phyloP scores from a whole-genome alignment of 2,888 invertebrate genomes.

The Drosophila planitibia region DNA sequence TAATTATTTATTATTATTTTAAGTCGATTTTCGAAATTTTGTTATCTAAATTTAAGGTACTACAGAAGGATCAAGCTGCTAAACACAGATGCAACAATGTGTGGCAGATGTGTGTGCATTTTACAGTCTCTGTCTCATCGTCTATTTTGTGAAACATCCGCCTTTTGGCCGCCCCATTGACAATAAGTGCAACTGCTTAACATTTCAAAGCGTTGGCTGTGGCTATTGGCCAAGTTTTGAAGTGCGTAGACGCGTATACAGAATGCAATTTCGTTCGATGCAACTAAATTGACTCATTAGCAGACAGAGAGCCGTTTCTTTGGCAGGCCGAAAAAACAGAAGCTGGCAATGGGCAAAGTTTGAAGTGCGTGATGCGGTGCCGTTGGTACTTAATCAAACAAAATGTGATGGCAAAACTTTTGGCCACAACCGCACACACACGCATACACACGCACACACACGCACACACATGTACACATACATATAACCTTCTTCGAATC shows the following conservation, averaged over 20 bases:
- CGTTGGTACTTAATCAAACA: conserved; percentile 73
- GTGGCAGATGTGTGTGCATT: neutral
- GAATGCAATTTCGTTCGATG: conserved; percentile 67
- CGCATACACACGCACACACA: conserved; percentile 9
- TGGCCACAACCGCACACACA: conserved; percentile 15
- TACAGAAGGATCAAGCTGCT: neutral
- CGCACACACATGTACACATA: conserved; percentile 7
- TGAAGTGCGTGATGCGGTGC: conserved; percentile 45
- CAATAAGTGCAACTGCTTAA: conserved; percentile 51
- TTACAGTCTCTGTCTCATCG: neutral
- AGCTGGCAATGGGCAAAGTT: conserved; percentile 64
- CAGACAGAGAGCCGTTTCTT: conserved; percentile 58
- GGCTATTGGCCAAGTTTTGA: conserved; percentile 61
- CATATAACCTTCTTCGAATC: conserved; percentile 41
- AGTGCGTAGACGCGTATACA: conserved; percentile 55
- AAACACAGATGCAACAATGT: neutral
- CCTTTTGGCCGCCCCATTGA: conserved; percentile 10
- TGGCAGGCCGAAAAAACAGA: conserved; percentile 26
- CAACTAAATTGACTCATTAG: conserved; percentile 81
- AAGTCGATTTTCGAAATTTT: neutral
- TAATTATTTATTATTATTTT: too few species aligned
- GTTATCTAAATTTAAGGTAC: neutral
- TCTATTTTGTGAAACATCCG: neutral
- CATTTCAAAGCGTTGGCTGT: conserved; percentile 68
- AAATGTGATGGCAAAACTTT: conserved; percentile 56